Base-by-base conservation (phyloP, 2,113 vertebrate species). In the Caranx ignobilis region DNA sequence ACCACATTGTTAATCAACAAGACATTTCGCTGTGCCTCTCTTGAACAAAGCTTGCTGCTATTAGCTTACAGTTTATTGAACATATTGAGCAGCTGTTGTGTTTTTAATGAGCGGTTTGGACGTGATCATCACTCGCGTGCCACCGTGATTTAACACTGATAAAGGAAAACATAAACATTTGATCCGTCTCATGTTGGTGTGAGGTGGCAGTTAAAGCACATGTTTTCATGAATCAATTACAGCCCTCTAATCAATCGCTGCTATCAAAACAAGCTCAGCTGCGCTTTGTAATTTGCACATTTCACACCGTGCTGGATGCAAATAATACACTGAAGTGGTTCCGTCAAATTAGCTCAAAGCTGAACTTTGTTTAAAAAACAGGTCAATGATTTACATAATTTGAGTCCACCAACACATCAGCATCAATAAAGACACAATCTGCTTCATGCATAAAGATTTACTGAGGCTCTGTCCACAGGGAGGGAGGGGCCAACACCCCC, bases 321-420 rank as follows among this genome's bases (percentile, higher is more conserved):
- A 19, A 66, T 71, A 48, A 82, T 21, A 15, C n/a, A 5, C 45
- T 13, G 11, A 65, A 61, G 47, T 43, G 55, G 3, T 34, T 2
- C 9, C 8, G 43, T 65, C 60, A 72, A 62, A 76, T 56, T 32
- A 48, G 8, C 76, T 66, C 41, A 71, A 60, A 47, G 77, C 9
- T 39, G 18, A 54, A 45, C 61, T 66, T 60, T 34, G 31, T 56
- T 26, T 56, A 35, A 81, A 81, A 50, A 68, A 77, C 68, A 39
- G 59, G 65, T 71, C 67, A 62, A 6, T 39, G 2, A 39, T 80
- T 62, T 56, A 11, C 54, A 62, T 73, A 63, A 85, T 85, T 47
- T 76, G 18, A 77, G 62, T 39, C 45, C 16, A n/a, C 2, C 6
- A 67, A 31, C 55, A 32, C 10, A 6, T 71, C 63, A n/a, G 12